phyloP scores from a whole-genome alignment of 1,140 invertebrate genomes.

The Caerostris extrusa region DNA sequence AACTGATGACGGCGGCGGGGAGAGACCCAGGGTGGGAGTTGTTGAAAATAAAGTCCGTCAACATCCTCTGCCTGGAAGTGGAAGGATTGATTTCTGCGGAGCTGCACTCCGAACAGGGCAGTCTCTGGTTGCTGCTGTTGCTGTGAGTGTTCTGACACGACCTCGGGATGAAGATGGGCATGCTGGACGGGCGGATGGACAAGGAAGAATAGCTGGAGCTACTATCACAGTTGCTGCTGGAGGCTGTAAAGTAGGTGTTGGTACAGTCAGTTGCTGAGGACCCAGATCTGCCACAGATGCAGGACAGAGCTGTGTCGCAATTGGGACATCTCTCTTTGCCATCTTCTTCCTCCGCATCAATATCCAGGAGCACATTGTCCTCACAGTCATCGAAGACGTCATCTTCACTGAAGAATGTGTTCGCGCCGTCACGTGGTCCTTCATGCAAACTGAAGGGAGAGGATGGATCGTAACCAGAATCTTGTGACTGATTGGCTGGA shows the following conservation, averaged over 20 bases:
- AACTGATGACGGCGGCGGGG: background rate
- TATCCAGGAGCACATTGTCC: background rate
- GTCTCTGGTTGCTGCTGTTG: background rate
- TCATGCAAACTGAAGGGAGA: background rate
- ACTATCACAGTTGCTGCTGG: slow-evolving; percentile 41
- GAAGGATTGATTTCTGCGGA: background rate
- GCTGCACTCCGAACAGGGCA: background rate
- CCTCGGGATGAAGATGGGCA: background rate
- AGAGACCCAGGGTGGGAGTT: background rate
- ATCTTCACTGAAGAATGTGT: background rate
- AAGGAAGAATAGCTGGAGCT: background rate
- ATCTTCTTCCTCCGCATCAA: background rate
- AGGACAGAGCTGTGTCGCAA: background rate
- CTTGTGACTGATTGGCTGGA: background rate
- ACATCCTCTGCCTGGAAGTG: background rate
- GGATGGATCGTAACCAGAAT: slow-evolving; percentile 33
- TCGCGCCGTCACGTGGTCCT: too few species aligned
- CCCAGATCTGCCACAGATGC: background rate
- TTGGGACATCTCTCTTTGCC: background rate
- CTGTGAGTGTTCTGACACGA: background rate
- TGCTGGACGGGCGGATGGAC: slow-evolving; percentile 18
- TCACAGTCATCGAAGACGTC: background rate
- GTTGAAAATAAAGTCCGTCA: background rate
- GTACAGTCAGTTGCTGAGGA: background rate
- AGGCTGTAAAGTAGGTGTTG: background rate